Conservation (phyloP, 2,888 invertebrate genomes). For the Melanargia galathea region DNA sequence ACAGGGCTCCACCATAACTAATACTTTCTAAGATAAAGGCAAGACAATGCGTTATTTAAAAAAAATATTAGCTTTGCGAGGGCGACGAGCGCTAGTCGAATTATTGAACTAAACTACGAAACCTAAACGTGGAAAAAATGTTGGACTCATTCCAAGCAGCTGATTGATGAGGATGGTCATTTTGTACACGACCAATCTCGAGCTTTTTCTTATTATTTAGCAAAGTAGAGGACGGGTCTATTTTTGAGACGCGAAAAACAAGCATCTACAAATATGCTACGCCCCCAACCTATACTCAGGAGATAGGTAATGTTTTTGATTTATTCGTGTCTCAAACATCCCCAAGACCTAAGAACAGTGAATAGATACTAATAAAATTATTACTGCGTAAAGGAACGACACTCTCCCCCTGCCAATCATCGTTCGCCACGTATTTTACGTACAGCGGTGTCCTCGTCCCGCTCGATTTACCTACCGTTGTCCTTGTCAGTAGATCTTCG, state of each 20-base stretch:
- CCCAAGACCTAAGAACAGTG: not conserved
- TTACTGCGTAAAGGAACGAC: too few species aligned
- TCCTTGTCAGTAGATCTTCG: too few species aligned
- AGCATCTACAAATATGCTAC: conserved; percentile 68
- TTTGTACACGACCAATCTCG: conserved; percentile 81
- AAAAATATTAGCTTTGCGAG: conserved; percentile 48
- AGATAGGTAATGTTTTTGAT: conserved; percentile 1
- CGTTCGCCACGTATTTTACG: too few species aligned
- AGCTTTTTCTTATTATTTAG: conserved; percentile 82
- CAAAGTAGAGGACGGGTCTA: conserved; percentile 78
- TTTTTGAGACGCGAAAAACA: conserved; percentile 79
- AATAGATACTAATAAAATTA: too few species aligned
- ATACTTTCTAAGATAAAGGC: conserved; percentile 12
- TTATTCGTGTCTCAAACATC: not conserved
- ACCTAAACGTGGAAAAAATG: conserved; percentile 82
- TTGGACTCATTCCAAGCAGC: conserved; percentile 80
- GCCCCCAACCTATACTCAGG: conserved; percentile 24
- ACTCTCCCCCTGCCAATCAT: too few species aligned
- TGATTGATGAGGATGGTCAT: conserved; percentile 83
- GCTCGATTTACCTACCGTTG: too few species aligned
- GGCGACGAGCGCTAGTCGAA: conserved; percentile 66
- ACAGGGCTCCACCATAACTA: not conserved
- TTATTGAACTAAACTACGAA: conserved; percentile 78
- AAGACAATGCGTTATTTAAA: conserved; percentile 37
- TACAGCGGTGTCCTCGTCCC: too few species aligned